Conservation (phyloP, 1,140 invertebrate species). For the Pinna nobilis region DNA sequence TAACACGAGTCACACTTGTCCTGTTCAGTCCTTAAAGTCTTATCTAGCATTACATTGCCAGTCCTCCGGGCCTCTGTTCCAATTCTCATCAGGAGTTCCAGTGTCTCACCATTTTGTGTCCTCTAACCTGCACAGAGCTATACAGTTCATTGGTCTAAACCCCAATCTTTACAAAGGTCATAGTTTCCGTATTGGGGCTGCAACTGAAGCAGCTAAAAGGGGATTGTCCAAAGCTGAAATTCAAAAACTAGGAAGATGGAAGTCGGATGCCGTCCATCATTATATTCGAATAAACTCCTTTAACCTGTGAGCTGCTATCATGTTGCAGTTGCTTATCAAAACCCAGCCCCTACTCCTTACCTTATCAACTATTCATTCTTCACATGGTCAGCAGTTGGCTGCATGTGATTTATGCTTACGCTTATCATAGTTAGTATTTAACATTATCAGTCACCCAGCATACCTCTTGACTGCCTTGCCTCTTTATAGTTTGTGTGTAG, state of each 20-base stretch:
- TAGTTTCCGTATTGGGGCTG: conserved; percentile 26
- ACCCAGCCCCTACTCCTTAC: no score
- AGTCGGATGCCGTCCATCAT: conserved; percentile 9
- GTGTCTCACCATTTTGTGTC: not conserved
- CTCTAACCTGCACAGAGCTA: not conserved
- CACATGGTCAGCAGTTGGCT: no score
- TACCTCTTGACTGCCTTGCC: no score
- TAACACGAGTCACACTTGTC: not conserved
- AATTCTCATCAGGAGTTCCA: not conserved
- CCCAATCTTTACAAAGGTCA: not conserved
- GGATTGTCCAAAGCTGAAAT: conserved; percentile 15
- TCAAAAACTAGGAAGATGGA: conserved; percentile 12
- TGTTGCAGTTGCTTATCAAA: no score
- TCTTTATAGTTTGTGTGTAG: no score
- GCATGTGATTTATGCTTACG: no score
- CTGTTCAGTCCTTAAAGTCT: not conserved
- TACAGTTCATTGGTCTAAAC: conserved; percentile 3
- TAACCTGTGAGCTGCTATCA: no score
- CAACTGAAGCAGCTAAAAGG: not conserved
- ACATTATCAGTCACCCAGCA: no score
- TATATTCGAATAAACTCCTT: conserved; percentile 6
- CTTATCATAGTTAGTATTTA: no score
- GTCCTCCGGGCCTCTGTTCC: not conserved
- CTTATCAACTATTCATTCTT: no score
- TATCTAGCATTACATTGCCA: not conserved